A percentile compares a stretch with the other conserved stretches of the same genome.
Conservation (phyloP, 2,797 vertebrate species). For the Pseudochirops cupreus region DNA sequence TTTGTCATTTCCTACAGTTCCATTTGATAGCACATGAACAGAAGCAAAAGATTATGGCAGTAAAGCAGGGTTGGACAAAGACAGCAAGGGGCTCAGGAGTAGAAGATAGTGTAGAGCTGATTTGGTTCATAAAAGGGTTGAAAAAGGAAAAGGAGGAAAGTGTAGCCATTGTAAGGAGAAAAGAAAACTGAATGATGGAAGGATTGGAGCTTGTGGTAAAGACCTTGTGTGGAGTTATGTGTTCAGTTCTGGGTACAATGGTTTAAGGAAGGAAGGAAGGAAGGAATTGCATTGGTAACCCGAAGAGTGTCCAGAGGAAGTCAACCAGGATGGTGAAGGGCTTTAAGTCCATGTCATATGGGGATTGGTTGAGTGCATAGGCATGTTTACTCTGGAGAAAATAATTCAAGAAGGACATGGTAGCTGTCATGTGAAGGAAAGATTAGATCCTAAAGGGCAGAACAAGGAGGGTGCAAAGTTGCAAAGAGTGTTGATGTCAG, state of each 20-base stretch:
- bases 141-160: not conserved
- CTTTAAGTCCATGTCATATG: not conserved
- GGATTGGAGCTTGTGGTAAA: not conserved
- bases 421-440: not conserved
- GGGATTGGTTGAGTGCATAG: not conserved
- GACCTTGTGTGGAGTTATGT: not conserved
- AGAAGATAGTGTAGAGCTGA: not conserved
- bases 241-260: not conserved
- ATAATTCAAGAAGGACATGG: not conserved
- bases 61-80: not conserved
- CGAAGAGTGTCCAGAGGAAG: not conserved
- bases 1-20: not conserved
- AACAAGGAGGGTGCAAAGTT: not conserved
- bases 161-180: not conserved
- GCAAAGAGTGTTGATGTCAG: not conserved
- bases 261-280: not conserved
- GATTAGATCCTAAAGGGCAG: not conserved
- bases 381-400: not conserved
- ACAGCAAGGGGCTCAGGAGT: not conserved
- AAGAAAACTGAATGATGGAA: not conserved
- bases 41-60: not conserved
- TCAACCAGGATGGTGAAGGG: not conserved
- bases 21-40: not conserved
- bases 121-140: not conserved
- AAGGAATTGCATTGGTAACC: not conserved